A percentile compares a stretch with the other conserved stretches of the same genome.
Conservation (phyloP, 2,888 invertebrate species). For the Heliconius erato region DNA sequence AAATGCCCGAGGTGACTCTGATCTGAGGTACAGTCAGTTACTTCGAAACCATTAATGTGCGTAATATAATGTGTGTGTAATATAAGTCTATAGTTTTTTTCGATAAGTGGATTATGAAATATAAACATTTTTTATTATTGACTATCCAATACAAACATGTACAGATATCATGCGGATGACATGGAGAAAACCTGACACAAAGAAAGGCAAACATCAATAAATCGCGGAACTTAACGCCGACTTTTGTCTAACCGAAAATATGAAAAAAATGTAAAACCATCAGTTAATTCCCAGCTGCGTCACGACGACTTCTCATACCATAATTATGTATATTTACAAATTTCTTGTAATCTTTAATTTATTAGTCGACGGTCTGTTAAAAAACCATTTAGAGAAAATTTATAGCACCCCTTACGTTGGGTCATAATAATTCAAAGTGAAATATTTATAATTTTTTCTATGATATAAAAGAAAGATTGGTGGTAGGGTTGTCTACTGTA, state of each 20-base stretch:
- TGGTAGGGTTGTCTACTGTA: slow-evolving; percentile 45
- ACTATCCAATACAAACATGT: neutral
- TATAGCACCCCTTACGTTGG: slow-evolving; percentile 49
- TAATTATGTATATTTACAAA: slow-evolving; percentile 39
- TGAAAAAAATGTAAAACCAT: neutral
- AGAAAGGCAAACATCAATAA: neutral
- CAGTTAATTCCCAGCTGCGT: neutral
- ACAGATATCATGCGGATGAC: neutral
- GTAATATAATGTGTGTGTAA: no score
- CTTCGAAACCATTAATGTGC: no score
- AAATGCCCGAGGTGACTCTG: no score
- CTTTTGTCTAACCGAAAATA: neutral
- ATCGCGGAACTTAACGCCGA: neutral
- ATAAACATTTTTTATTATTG: no score
- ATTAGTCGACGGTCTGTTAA: slow-evolving; percentile 51
- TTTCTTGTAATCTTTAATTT: slow-evolving; percentile 51
- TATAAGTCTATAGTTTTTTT: no score
- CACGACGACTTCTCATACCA: slow-evolving; percentile 23
- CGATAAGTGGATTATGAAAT: no score
- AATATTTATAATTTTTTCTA: slow-evolving; percentile 40
- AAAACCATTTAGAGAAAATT: slow-evolving; percentile 54
- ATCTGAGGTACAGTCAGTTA: no score
- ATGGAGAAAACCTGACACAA: neutral
- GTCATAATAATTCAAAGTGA: slow-evolving; percentile 38
- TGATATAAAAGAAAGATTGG: slow-evolving; percentile 49